These are phyloP conservation scores for Cremastinae sp. DNA, from an alignment of 2,888 invertebrate species.

Conservation along the genomic window DNA sequence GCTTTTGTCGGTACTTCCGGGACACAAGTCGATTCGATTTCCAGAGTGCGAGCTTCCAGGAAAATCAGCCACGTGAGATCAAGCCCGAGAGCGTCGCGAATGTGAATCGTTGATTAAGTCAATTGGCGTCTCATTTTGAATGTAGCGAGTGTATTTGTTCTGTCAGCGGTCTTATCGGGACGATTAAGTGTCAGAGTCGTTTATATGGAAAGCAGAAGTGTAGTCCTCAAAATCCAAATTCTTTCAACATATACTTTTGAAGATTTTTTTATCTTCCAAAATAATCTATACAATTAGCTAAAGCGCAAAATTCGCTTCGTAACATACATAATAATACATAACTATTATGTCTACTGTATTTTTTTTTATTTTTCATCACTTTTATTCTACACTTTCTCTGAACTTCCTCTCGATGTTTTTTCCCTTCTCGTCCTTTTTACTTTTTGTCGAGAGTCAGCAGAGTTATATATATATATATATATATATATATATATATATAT, in stretches of 20 bases:
- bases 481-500: too few relatives aligned
- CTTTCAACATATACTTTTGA: neutral
- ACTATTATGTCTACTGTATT: constrained; percentile 13
- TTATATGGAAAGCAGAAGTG: constrained; percentile 59
- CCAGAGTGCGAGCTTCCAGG: neutral
- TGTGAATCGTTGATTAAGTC: constrained; percentile 64
- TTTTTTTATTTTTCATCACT: constrained; percentile 36
- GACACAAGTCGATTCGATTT: constrained; percentile 9
- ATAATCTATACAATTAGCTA: too few relatives aligned
- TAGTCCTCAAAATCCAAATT: neutral
- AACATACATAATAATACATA: constrained; percentile 57
- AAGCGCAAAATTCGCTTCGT: constrained; percentile 28
- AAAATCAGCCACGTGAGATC: constrained; percentile 28
- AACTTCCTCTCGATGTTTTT: neutral
- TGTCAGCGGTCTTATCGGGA: constrained; percentile 21
- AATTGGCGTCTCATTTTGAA: constrained; percentile 39
- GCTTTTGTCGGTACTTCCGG: neutral
- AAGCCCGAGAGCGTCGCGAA: constrained; percentile 43
- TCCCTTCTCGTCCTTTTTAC: constrained; percentile 44
- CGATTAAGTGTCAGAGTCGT: constrained; percentile 52
- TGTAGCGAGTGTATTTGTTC: constrained; percentile 15
- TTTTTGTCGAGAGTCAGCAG: neutral
- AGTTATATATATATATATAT: constrained; percentile 52
- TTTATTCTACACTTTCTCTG: constrained; percentile 13
- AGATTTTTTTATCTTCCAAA: too few relatives aligned